Conservation (phyloP, 2,888 invertebrate genomes). For the Dicyrtomina minuta region DNA sequence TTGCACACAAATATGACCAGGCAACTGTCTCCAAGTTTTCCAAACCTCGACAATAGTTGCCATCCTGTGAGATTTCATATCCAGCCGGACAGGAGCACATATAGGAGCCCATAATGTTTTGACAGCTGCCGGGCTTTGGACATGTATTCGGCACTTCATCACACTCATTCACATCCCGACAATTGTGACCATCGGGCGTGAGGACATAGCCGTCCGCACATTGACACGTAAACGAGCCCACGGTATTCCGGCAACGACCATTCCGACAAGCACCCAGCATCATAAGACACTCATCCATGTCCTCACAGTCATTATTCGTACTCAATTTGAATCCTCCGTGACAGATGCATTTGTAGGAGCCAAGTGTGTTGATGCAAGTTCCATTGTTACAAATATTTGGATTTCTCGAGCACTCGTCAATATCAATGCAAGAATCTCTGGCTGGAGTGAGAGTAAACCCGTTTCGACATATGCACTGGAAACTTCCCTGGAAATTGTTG, state of each 20-base stretch:
- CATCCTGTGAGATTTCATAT: constrained; percentile 68
- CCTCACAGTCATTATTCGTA: constrained; percentile 70
- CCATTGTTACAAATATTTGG: constrained; percentile 75
- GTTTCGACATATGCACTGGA: constrained; percentile 60
- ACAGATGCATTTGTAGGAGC: constrained; percentile 77
- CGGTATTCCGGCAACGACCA: constrained; percentile 65
- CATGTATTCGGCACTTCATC: constrained; percentile 67
- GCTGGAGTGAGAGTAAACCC: constrained; percentile 70
- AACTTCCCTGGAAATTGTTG: constrained; percentile 66
- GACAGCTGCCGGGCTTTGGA: constrained; percentile 66
- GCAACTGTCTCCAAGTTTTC: constrained; percentile 6
- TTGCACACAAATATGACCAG: not conserved
- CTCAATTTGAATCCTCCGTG: constrained; percentile 75
- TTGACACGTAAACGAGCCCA: constrained; percentile 63
- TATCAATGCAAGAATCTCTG: constrained; percentile 74
- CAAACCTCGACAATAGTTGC: constrained; percentile 62
- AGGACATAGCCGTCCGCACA: constrained; percentile 77
- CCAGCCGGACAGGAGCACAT: constrained; percentile 78
- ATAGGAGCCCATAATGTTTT: constrained; percentile 68
- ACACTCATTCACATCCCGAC: constrained; percentile 78
- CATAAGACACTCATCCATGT: constrained; percentile 77
- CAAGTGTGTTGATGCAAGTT: constrained; percentile 74
- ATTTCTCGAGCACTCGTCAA: constrained; percentile 64
- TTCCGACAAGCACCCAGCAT: constrained; percentile 77
- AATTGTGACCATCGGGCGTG: constrained; percentile 73